Conservation (phyloP, 2,113 vertebrate species). For the Trichechus manatus region DNA sequence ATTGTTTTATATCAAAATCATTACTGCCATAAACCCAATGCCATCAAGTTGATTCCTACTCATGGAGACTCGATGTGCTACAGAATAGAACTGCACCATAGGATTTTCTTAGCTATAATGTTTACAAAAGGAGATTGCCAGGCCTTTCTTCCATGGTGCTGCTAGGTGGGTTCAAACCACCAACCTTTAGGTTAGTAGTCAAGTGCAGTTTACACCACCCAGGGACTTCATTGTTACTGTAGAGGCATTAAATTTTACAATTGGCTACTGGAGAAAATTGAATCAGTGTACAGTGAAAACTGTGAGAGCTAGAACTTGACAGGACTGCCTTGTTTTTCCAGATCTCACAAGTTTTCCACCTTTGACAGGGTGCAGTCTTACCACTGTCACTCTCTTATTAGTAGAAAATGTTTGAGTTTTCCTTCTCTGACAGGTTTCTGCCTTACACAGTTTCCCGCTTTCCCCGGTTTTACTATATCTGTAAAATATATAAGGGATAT, state of each 20-base stretch:
- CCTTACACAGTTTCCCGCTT: no score
- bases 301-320: no score
- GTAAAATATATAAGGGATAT: not conserved
- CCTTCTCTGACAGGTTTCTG: no score
- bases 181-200: not conserved
- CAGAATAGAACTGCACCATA: not conserved
- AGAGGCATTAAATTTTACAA: not conserved
- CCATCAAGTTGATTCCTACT: not conserved
- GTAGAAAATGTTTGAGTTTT: no score
- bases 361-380: no score
- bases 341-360: no score
- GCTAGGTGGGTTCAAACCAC: not conserved
- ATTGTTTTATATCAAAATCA: constrained; percentile 2
- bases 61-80: not conserved
- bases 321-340: no score
- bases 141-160: not conserved
- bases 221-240: not conserved
- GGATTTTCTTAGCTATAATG: no score
- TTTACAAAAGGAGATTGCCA: not conserved
- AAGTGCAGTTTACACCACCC: not conserved
- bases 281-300: not conserved
- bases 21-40: not conserved
- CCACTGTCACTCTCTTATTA: no score
- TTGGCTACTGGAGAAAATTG: not conserved
- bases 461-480: no score